Base-by-base conservation (phyloP, 2,888 invertebrate species). In the Macrophya alboannulata region DNA sequence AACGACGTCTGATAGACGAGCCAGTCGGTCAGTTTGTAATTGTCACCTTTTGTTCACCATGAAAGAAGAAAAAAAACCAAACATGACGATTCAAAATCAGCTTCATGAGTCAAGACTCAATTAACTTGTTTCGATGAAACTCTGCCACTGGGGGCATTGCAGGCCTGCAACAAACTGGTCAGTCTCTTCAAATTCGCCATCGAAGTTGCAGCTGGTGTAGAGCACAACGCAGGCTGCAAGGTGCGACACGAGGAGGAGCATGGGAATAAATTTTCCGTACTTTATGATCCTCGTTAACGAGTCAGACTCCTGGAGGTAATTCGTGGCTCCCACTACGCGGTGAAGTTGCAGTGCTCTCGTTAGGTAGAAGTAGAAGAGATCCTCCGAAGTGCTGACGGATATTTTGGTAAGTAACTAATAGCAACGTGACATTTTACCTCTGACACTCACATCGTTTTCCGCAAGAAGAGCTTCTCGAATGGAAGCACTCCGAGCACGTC, bases 401-500 rank as follows among this genome's bases (percentile, higher is more conserved):
- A 62, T 62, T 62, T 43, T 10, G 43, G 31, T 51, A 31, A 55
- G 45, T n/a, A 71, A 8, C 8, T 43, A 74, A 10, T 74, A 31
- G 4, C 43, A 74, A 25, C 45, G n/a, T 2, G n/a, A 45, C 9
- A 81, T 62, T 43, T 81, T 12, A 40, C 21, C 8, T 55, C 77
- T 17, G n/a, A 21, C 15, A 81, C 79, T 43, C 17, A 81, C 79
- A 43, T 62, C 62, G 62, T 1, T 51, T 59, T n/a, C 8, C 62
- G 40, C 8, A 40, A 10, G 12, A 81, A 21, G 31, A 81, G 21
- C 43, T 40, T 40, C 40, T 81, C 79, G 12, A 90, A 84, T 8
- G 91, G 91, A 9, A 90, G 17, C 12, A 86, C 86, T 2, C 87
- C 88, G 15, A 90, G 43, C 1, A 90, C 40, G 76, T 91, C 91